These are phyloP conservation scores for Tribolium madens DNA, from an alignment of 1,140 invertebrate species.

Conservation along the genomic window DNA sequence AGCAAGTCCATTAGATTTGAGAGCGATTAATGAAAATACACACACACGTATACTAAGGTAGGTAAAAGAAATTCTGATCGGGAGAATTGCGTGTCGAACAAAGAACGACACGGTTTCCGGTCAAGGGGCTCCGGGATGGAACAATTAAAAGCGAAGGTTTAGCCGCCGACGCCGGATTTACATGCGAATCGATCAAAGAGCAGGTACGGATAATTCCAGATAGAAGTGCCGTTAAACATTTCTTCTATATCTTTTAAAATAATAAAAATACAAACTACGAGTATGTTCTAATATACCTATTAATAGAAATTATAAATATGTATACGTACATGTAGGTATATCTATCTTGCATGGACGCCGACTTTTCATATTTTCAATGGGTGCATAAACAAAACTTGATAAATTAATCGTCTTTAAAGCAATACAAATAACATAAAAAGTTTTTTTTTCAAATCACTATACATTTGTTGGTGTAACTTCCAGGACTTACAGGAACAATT, in stretches of 20 bases:
- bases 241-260: not conserved
- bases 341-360: no score
- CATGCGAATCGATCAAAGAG: slow-evolving; percentile 52
- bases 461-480: no score
- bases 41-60: not conserved
- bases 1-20: slow-evolving; percentile 13
- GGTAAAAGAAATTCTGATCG: slow-evolving; percentile 24
- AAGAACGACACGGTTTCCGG: slow-evolving; percentile 59
- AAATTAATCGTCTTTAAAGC: no score
- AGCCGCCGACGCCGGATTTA: slow-evolving; percentile 52
- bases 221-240: not conserved
- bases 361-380: no score
- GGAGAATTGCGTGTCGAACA: slow-evolving; percentile 55
- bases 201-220: slow-evolving; percentile 7
- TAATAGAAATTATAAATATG: no score
- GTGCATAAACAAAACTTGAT: no score
- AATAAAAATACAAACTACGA: no score
- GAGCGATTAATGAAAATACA: slow-evolving; percentile 31
- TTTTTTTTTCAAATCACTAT: no score
- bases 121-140: slow-evolving; percentile 52
- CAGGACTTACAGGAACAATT: no score
- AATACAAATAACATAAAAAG: no score
- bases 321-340: no score
- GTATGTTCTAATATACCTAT: no score
- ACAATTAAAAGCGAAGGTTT: slow-evolving; percentile 57